phyloP scores from a whole-genome alignment of 1,140 invertebrate species.

The Agrypnia vestita region DNA sequence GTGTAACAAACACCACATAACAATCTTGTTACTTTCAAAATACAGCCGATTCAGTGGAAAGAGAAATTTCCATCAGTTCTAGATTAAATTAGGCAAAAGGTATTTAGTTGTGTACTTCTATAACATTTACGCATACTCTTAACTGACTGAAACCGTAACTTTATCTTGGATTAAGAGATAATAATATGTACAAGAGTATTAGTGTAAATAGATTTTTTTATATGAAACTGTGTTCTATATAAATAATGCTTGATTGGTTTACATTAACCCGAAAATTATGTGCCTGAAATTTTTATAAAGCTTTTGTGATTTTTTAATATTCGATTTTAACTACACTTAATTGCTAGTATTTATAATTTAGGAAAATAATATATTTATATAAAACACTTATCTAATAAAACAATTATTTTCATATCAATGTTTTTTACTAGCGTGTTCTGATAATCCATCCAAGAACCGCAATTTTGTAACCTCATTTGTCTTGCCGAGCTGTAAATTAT shows the following conservation, averaged over 20 bases:
- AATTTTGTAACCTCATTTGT: too few species aligned
- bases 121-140: not conserved
- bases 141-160: constrained; percentile 31
- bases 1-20: too few species aligned
- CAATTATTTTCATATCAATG: constrained; percentile 30
- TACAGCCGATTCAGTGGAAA: too few species aligned
- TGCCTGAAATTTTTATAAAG: constrained; percentile 51
- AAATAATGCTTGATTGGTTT: constrained; percentile 37
- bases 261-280: constrained; percentile 45
- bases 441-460: too few species aligned
- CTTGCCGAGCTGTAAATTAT: too few species aligned
- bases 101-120: not conserved
- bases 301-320: constrained; percentile 45
- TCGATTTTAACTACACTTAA: constrained; percentile 28
- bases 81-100: too few species aligned
- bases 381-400: constrained; percentile 49
- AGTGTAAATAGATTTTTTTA: constrained; percentile 32
- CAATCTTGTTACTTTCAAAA: too few species aligned
- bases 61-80: too few species aligned
- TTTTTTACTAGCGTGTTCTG: not conserved
- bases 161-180: constrained; percentile 30
- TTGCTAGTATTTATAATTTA: constrained; percentile 47
- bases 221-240: not conserved
- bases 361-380: constrained; percentile 55
- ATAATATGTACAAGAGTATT: constrained; percentile 26